Evolutionary conservation across 2,888 invertebrate species (phyloP).

Genomic region (Sphecodes monilicornis): DNA sequence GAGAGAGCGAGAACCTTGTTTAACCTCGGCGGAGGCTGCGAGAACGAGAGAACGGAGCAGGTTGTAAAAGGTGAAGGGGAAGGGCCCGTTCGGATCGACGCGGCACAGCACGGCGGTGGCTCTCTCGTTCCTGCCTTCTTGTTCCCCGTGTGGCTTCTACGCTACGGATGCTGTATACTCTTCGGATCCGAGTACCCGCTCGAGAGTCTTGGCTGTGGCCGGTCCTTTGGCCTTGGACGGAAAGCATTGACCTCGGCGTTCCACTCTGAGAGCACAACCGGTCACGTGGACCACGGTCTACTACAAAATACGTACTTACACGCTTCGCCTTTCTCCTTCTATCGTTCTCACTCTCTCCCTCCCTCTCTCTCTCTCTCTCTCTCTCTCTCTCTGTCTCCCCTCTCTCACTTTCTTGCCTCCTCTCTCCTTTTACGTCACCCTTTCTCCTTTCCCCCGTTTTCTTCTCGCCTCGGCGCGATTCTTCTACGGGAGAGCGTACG

Average conservation of each 20-base stretch:
- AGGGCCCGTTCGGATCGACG: constrained; percentile 48
- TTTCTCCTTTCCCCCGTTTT: constrained; percentile 23
- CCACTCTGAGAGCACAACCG: constrained; percentile 79
- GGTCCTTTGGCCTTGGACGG: constrained; percentile 81
- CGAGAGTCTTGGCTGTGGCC: constrained; percentile 67
- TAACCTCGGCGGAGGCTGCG: constrained; percentile 50
- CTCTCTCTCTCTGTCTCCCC: background rate
- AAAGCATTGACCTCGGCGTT: constrained; percentile 82
- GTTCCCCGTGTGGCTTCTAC: constrained; percentile 46
- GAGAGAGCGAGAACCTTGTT: constrained; percentile 66
- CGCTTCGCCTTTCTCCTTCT: constrained; percentile 41
- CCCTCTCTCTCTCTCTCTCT: background rate
- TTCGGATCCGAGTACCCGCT: constrained; percentile 72
- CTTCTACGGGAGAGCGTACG: constrained; percentile 30
- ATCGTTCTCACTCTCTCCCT: background rate
- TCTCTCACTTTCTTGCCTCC: constrained; percentile 1
- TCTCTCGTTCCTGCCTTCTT: constrained; percentile 58
- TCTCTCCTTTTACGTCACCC: constrained; percentile 36
- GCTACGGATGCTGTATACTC: constrained; percentile 69
- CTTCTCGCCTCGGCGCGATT: constrained; percentile 42
- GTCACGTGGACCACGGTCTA: constrained; percentile 77
- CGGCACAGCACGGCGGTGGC: constrained; percentile 36
- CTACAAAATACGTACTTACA: constrained; percentile 76
- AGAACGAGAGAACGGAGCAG: constrained; percentile 63
- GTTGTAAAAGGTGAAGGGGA: constrained; percentile 67